These are phyloP conservation scores for Dipodomys spectabilis DNA, from an alignment of 2,113 vertebrate genomes.

Conservation along the genomic window DNA sequence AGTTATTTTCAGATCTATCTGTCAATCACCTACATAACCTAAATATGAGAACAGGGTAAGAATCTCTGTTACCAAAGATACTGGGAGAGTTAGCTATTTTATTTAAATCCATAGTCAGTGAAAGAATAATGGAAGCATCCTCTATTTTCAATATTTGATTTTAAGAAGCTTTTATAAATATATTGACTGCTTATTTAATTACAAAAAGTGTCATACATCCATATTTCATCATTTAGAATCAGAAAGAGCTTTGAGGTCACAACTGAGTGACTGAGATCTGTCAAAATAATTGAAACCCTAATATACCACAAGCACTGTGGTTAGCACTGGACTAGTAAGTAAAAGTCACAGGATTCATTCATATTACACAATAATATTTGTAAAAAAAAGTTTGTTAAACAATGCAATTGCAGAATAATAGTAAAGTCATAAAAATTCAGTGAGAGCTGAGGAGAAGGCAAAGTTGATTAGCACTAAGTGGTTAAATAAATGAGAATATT, in stretches of 20 bases:
- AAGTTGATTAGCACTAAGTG: neutral
- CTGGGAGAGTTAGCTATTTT: neutral
- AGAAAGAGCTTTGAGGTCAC: neutral
- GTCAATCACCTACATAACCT: neutral
- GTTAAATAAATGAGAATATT: neutral
- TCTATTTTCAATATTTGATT: neutral
- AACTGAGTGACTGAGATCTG: neutral
- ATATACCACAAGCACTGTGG: neutral
- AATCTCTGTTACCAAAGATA: neutral
- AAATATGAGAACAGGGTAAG: neutral
- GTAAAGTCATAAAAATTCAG: neutral
- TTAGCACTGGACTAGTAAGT: neutral
- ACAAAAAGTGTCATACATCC: neutral
- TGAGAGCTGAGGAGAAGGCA: neutral
- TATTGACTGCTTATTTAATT: constrained; percentile 18
- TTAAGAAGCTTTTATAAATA: neutral
- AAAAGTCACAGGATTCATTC: neutral
- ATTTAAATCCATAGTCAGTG: constrained; percentile 14
- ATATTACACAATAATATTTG: neutral
- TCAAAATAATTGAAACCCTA: neutral
- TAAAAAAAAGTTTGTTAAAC: neutral
- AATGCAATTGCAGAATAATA: neutral
- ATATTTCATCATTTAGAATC: neutral
- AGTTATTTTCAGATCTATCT: neutral
- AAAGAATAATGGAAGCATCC: neutral